Evolutionary conservation across 2,797 vertebrate genomes (phyloP), one percentile per base, ranked within the genome.

Genomic region (Poecilia velifera): DNA sequence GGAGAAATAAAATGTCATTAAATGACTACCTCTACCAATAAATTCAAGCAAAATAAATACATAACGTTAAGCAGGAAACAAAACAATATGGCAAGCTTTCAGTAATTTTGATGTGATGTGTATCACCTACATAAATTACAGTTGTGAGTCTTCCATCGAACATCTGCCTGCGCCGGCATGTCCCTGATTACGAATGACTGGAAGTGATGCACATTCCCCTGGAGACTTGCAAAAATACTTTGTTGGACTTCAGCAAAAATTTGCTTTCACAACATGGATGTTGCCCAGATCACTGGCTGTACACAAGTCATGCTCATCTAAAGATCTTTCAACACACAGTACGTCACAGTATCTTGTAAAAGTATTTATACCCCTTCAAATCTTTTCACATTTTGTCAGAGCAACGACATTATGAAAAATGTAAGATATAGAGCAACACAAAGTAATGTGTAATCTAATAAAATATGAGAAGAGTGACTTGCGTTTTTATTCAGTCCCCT

Each of bases 171-270:
- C 73, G 76, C 80, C 83, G 82, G 76, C 86, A 0, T 77, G 82
- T 89, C 80, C 87, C 14, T 13, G 62, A 74, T 81, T 82, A 73
- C 9, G 4, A 84, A 82, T 92, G 84, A 91, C 88, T 91, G 93
- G 93, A 95, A 94, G 87, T 93, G 87, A 94, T 90, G 82, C 86
- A 84, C 47, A 13, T 78, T 77, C 78, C 88, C 82, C 74, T 41
- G 8, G 79, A 75, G 87, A 81, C 45, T 16, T 73, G 62, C 74
- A 80, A 73, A 76, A 20, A 47, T 86, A 76, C 28, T 59, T 76
- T 81, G 83, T 75, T 84, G 80, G 53, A 82, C 82, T 39, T 85
- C 73, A 66, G 55, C 82, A 82, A 85, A n/a, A 73, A 73, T 88
- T 82, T 76, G 79, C 84, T 89, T 92, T 76, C 78, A 83, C 83